phyloP scores from a whole-genome alignment of 2,797 vertebrate species.

The Poecilia velifera region DNA sequence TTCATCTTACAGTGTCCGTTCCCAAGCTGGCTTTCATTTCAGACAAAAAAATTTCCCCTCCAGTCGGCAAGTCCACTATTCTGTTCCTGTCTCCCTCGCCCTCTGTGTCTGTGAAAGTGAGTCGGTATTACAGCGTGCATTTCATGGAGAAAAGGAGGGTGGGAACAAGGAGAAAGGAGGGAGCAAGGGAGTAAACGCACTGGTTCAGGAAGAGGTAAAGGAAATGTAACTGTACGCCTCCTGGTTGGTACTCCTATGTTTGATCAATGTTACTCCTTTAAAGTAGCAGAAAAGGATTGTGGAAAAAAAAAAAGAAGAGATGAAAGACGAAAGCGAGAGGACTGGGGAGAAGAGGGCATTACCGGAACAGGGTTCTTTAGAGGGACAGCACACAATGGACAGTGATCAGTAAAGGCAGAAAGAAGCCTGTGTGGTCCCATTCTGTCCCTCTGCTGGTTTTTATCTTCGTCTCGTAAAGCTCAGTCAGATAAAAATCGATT shows the following conservation, averaged over 20 bases:
- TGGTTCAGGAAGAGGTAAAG: constrained; percentile 56
- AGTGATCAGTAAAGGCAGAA: constrained; percentile 86
- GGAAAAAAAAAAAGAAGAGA: constrained; percentile 36
- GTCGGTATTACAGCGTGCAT: constrained; percentile 84
- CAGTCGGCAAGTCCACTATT: constrained; percentile 78
- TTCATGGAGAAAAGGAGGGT: constrained; percentile 70
- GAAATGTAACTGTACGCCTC: constrained; percentile 70
- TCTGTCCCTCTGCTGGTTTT: constrained; percentile 12
- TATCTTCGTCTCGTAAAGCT: not conserved
- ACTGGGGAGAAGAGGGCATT: constrained; percentile 63
- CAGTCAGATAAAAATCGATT: not conserved
- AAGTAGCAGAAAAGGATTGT: constrained; percentile 43
- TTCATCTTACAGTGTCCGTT: constrained; percentile 72
- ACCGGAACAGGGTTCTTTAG: constrained; percentile 79
- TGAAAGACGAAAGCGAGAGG: constrained; percentile 63
- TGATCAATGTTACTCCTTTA: constrained; percentile 62
- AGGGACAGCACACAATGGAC: constrained; percentile 85
- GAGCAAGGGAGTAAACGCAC: constrained; percentile 48
- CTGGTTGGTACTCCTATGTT: constrained; percentile 55
- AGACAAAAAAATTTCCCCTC: constrained; percentile 71
- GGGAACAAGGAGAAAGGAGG: constrained; percentile 72
- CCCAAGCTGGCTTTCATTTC: constrained; percentile 70
- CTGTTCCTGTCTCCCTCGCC: constrained; percentile 71
- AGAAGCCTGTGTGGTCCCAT: constrained; percentile 57
- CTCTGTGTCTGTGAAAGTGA: constrained; percentile 83